A percentile compares a stretch with the other conserved stretches of the same genome.
Conservation (phyloP, 2,797 vertebrate species). For the Calcarius lapponicus region DNA sequence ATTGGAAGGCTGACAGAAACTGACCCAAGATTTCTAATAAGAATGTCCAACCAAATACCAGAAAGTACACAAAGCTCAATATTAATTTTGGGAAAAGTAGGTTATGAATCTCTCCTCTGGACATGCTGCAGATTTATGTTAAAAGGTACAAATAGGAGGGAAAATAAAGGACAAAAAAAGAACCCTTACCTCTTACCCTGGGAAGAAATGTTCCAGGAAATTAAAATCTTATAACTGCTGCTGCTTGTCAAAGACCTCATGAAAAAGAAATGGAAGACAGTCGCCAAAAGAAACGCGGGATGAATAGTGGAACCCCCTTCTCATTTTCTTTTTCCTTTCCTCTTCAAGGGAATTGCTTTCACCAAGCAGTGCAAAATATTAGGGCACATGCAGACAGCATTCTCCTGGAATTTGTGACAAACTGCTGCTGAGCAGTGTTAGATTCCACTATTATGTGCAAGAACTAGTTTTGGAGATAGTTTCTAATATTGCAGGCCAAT, state of each 20-base stretch:
- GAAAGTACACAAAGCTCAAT: not conserved
- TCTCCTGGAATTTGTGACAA: constrained; percentile 56
- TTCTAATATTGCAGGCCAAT: constrained; percentile 47
- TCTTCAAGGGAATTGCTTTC: constrained; percentile 60
- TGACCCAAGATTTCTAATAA: not conserved
- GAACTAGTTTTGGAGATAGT: constrained; percentile 14
- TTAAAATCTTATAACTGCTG: constrained; percentile 54
- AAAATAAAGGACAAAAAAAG: not conserved
- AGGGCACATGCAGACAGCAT: not conserved
- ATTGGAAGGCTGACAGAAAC: not conserved
- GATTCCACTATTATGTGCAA: constrained; percentile 19
- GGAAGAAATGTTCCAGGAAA: constrained; percentile 48
- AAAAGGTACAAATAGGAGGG: not conserved
- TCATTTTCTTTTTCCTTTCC: constrained; percentile 56
- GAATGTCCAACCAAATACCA: not conserved
- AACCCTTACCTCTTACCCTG: not conserved
- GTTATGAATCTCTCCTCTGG: not conserved
- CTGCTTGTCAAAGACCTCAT: constrained; percentile 51
- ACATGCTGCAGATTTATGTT: not conserved
- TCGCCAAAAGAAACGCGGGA: constrained; percentile 41
- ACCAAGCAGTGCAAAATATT: constrained; percentile 37
- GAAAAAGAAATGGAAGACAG: constrained; percentile 58
- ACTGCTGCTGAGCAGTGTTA: constrained; percentile 16
- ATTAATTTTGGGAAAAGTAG: not conserved
- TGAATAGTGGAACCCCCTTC: constrained; percentile 37